Evolutionary conservation across 2,888 invertebrate genomes (phyloP).

Genomic region (Acrobasis consociella): DNA sequence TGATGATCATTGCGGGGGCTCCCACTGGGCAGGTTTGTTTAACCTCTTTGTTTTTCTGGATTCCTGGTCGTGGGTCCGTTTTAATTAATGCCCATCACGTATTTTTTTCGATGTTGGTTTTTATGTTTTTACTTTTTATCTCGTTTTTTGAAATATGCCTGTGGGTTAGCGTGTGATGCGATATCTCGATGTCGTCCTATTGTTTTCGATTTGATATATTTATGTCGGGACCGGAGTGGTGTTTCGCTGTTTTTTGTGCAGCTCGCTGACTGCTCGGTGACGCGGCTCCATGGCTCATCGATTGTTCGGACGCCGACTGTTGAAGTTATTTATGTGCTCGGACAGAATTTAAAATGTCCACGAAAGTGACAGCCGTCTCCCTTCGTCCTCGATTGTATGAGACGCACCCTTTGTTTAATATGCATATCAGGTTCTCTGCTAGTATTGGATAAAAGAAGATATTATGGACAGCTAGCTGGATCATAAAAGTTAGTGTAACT

Average conservation of each 20-base stretch:
- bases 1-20: constrained; percentile 80
- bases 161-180: constrained; percentile 74
- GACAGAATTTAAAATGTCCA: constrained; percentile 47
- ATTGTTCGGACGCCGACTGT: constrained; percentile 58
- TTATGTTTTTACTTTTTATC: constrained; percentile 56
- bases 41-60: constrained; percentile 80
- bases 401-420: constrained; percentile 23
- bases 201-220: constrained; percentile 82
- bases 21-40: constrained; percentile 81
- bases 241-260: constrained; percentile 50
- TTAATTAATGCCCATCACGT: constrained; percentile 84
- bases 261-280: constrained; percentile 64
- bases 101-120: constrained; percentile 77
- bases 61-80: constrained; percentile 80
- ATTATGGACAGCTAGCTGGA: too few species aligned
- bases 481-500: too few species aligned
- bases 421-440: not conserved
- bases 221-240: constrained; percentile 75
- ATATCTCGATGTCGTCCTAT: constrained; percentile 79
- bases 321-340: constrained; percentile 67
- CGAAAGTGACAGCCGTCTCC: constrained; percentile 53
- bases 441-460: too few species aligned
- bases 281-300: constrained; percentile 62
- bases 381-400: constrained; percentile 37
- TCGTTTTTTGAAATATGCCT: constrained; percentile 78